Evolutionary conservation across 2,797 vertebrate species (phyloP), one percentile per base, ranked within the genome.

Genomic region (Melanotaenia parkinsoni): DNA sequence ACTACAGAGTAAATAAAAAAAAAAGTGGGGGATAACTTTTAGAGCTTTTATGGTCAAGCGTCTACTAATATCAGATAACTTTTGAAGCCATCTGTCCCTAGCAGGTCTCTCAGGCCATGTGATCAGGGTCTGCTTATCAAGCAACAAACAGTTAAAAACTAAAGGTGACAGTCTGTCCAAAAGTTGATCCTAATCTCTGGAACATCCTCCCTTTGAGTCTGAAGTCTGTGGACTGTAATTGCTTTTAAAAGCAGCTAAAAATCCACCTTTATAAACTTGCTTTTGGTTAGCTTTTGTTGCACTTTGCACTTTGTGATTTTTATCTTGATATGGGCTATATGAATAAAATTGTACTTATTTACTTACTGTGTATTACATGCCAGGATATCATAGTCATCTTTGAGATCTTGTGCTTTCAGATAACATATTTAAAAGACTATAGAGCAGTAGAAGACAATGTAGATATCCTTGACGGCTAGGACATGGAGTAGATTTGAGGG

Each of bases 381-480:
- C 7, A n/a, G 45, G 7, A 10, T 18, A 47, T 47, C 16, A 18
- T 20, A 1, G 18, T 20, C 24, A 28, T 26, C 1, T 16, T 14
- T 28, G 13, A 3, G 24, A 7, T 18, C 0, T 33, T 57, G 54
- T 32, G 53, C 24, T 54, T 26, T 33, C 30, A 8, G 28, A 1
- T 32, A 1, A 6, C 7, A 12, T 26, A 62, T 60, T 45, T 28
- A 60, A 28, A 33, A 24, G 14, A 32, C 13, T 22, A 14, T n/a
- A 51, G 24, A 69, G 20, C 12, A 37, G 16, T 38, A 32, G 1
- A 53, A 14, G 20, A 7, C 20, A 37, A 5, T 8, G 24, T 26
- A 50, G 28, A 66, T 65, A 70, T 68, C 73, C 33, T 33, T 67
- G 18, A 47, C 72, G 58, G 61, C 63, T 5, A 18, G 4, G 3